Percentiles rank a stretch among this genome's conserved stretches.
These are phyloP conservation scores for Cataglyphis cursor DNA, from an alignment of 2,888 invertebrate species.

Conservation along the genomic window DNA sequence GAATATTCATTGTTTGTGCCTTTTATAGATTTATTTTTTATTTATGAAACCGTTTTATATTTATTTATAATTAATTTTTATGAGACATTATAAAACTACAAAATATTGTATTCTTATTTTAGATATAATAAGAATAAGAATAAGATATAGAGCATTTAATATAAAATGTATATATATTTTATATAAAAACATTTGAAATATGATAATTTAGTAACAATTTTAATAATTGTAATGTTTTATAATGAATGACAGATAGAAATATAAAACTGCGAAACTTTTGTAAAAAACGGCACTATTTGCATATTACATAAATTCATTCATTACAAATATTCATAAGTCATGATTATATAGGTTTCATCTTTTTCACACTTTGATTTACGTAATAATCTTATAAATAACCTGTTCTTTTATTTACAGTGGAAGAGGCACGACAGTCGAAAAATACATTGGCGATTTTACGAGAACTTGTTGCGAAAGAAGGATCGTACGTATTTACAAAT, in stretches of 20 bases:
- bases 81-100: neutral
- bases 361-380: neutral
- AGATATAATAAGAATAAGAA: neutral
- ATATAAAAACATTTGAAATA: neutral
- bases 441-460: slow-evolving; percentile 90
- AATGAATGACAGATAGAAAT: neutral
- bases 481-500: slow-evolving; percentile 88
- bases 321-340: neutral
- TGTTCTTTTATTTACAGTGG: slow-evolving; percentile 89
- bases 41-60: neutral
- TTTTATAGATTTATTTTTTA: neutral
- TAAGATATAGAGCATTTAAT: neutral
- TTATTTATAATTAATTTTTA: neutral
- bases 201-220: neutral
- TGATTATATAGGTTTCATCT: neutral
- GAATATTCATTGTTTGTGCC: neutral
- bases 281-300: neutral
- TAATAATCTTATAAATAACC: neutral
- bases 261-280: neutral
- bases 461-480: slow-evolving; percentile 87
- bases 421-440: slow-evolving; percentile 90
- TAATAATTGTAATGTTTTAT: slow-evolving; percentile 3
- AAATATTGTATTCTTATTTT: neutral
- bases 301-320: neutral
- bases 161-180: neutral